Base-by-base conservation (phyloP, 2,113 vertebrate genomes). In the Todiramphus saurophagus region DNA sequence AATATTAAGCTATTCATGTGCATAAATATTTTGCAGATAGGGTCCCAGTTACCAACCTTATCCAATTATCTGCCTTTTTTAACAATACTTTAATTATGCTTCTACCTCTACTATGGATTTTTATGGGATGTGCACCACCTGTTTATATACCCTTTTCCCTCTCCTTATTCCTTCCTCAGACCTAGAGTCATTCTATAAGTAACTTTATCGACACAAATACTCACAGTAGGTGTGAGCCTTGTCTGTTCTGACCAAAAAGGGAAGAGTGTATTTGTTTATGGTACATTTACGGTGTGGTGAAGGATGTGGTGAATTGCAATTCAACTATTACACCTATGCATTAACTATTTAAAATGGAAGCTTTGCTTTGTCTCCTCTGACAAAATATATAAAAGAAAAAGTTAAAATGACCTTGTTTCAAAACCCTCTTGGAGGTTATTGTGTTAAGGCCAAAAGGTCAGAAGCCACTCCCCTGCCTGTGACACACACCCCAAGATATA, bases 1-100 rank as follows among this genome's bases (percentile, higher is more conserved):
- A 84, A 70, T 95, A 92, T 85, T 63, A 78, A 90, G 79, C 60
- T 88, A 91, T 73, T 96, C 89, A 83, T 90, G 89, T 87, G 77
- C 30, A 23, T 39, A 94, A 91, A n/a, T 85, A 64, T 89, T 94
- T 92, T 82, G 66, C 82, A 89, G 44, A 73, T n/a, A 76, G 14
- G 55, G 58, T 90, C 74, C 80, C 58, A 35, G 48, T 63, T 85
- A 92, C 39, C 79, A 90, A 46, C 30, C 39, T 84, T 90, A 79
- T 53, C 73, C 77, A 81, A 46, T 24, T 53, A 75, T 62, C 44
- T 76, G 17, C 51, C 37, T 58, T 89, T 85, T 59, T 37, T 31
- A 91, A 82, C 30, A 77, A 67, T 17, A 25, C 14, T 56, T 6
- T 63, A 60, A 68, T 88, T 90, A 73, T 21, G 30, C 25, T 41